Base-by-base conservation (phyloP, 2,888 invertebrate species). In the Tetramorium bicarinatum region DNA sequence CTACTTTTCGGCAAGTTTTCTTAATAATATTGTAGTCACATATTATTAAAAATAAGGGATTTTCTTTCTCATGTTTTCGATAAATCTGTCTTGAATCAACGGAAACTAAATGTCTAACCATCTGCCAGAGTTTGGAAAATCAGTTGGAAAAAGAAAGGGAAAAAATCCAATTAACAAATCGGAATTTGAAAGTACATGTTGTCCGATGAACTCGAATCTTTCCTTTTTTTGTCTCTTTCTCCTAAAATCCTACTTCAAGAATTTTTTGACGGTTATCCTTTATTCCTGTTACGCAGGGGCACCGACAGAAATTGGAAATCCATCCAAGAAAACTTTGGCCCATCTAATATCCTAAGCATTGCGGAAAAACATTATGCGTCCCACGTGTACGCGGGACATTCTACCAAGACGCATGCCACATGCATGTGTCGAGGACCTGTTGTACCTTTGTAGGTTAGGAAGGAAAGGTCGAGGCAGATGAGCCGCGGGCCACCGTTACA, bases 361-460 rank as follows among this genome's bases (percentile, higher is more conserved):
- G 21, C 15, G 9, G 9, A 62, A 49, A 75, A 75, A 21, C 3
- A 29, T n/a, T n/a, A n/a, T 6, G 56, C 66, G 13, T 7, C 76
- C 49, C 77, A 64, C 64, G 77, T 77, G 77, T 21, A 21, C 15
- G 54, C 29, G 29, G 13, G 4, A 13, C 13, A 2, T 64, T 11
- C 15, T 47, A 47, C 15, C 13, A 13, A 3, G 29, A 34, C 3
- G 29, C 29, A 34, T 15, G 47, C 9, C 15, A 15, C 11, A 47
- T 25, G 49, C 7, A 34, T 44, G 7, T 38, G 21, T 29, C 2
- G 13, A 29, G 29, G 72, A 59, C 21, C 56, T 34, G 72, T 71
- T 47, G 72, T 21, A 34, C 21, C 4, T 15, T 59, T 71, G 71
- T 71, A 79, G 79, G 79, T 79, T 72, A 79, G 47, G 13, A 13